phyloP scores from a whole-genome alignment of 1,140 invertebrate genomes.

The Neodiprion fabricii region DNA sequence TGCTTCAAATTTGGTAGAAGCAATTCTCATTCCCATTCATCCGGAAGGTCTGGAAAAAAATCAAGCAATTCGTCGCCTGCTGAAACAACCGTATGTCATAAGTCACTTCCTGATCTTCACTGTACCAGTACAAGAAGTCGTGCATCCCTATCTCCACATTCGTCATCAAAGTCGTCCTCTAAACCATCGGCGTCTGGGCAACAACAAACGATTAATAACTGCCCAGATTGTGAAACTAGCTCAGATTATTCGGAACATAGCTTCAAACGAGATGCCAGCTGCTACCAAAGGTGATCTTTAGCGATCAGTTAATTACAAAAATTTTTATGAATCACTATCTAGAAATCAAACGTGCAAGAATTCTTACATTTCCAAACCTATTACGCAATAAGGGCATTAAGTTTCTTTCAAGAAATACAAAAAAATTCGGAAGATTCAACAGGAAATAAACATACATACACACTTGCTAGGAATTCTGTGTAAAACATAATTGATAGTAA shows the following conservation, averaged over 20 bases:
- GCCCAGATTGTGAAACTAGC: constrained; percentile 58
- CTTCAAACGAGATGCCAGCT: constrained; percentile 54
- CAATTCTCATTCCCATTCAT: constrained; percentile 72
- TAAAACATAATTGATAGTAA: too few relatives aligned
- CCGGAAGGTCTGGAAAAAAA: constrained; percentile 50
- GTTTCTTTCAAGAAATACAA: too few relatives aligned
- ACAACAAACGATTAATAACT: constrained; percentile 48
- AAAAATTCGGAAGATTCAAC: too few relatives aligned
- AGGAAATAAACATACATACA: too few relatives aligned
- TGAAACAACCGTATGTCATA: constrained; percentile 69
- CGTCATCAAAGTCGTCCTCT: constrained; percentile 52
- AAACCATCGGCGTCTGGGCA: constrained; percentile 36
- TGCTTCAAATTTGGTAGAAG: constrained; percentile 64
- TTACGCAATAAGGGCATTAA: too few relatives aligned
- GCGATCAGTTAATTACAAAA: not conserved
- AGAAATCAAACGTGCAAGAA: not conserved
- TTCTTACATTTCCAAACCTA: too few relatives aligned
- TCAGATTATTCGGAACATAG: constrained; percentile 60
- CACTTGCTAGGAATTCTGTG: too few relatives aligned
- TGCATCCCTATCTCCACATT: constrained; percentile 59
- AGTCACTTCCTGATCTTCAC: constrained; percentile 83
- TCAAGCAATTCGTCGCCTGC: constrained; percentile 48
- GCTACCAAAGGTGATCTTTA: constrained; percentile 50
- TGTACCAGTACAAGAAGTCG: constrained; percentile 66
- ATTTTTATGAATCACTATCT: not conserved